Percentiles rank a stretch among this genome's conserved stretches.
These are phyloP conservation scores for Hypocryptadius cinnamomeus DNA, from an alignment of 2,113 vertebrate genomes.

Conservation along the genomic window DNA sequence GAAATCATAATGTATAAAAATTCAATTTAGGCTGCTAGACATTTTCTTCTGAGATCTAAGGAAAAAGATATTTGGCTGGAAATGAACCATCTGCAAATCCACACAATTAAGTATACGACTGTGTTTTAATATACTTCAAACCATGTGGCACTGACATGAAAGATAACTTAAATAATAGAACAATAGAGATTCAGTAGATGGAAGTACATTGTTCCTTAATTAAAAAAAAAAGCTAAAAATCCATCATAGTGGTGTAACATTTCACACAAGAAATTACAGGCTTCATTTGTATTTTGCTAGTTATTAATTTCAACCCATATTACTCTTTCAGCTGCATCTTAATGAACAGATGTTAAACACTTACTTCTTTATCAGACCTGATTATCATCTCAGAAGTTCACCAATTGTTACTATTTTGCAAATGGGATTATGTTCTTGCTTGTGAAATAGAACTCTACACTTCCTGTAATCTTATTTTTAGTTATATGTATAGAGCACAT, in stretches of 20 bases:
- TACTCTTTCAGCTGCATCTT: not conserved
- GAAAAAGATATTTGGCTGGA: constrained; percentile 57
- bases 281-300: constrained; percentile 17
- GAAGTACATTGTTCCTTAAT: constrained; percentile 42
- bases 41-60: constrained; percentile 57
- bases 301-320: constrained; percentile 38
- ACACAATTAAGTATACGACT: constrained; percentile 56
- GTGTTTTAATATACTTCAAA: constrained; percentile 46
- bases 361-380: not conserved
- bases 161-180: constrained; percentile 55
- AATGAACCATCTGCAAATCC: constrained; percentile 61
- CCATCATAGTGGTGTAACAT: not conserved
- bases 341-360: constrained; percentile 22
- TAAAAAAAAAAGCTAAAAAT: constrained; percentile 33
- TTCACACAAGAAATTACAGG: constrained; percentile 17
- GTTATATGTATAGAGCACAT: too few relatives aligned
- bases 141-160: constrained; percentile 38
- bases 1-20: constrained; percentile 72
- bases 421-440: not conserved
- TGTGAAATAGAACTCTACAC: not conserved
- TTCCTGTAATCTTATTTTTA: not conserved
- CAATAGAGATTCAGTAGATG: constrained; percentile 17
- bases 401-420: not conserved
- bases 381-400: not conserved
- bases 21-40: constrained; percentile 64